Evolutionary conservation across 2,113 vertebrate species (phyloP), one percentile per base, ranked within the genome.

Genomic region (Onychostoma macrolepis): DNA sequence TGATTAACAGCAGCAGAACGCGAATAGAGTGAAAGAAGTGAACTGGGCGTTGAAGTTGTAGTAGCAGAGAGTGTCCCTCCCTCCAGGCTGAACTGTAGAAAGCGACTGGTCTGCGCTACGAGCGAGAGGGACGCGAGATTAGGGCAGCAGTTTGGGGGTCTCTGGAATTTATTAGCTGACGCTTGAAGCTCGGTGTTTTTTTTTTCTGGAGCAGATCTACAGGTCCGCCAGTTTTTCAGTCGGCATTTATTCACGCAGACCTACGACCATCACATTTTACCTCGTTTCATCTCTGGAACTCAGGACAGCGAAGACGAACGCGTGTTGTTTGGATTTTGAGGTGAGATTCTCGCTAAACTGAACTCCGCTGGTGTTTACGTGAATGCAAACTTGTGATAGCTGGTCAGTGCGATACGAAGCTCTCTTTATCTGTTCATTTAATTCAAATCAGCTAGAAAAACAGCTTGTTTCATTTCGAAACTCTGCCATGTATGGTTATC

Each of bases 81-180:
- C 81, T 50, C 43, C 72, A n/a, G 3, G 3, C 43, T 48, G 63
- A 41, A 74, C 61, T 53, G 26, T 83, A 61, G 30, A 80, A 30
- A 26, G 24, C 41, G n/a, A 15, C 24, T 76, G 87, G n/a, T 48
- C 12, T 48, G 87, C 91, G 91, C 33, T 67, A 67, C 45, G 74
- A 48, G 84, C 48, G 74, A 89, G 24, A 91, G 80, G 91, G 89
- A 71, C 71, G 88, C 77, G 85, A 89, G 86, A 91, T n/a, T 88
- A 88, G 88, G 91, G 87, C 79, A 91, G 76, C 85, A 72, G 69
- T 88, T 80, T 87, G 85, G 82, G 89, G 85, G 84, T 38, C 86
- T 88, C 78, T 92, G 94, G 93, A 92, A 92, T 92, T 85, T 90
- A 92, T 82, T 58, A 89, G 86, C 36, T 83, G 90, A 90, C 89